Base-by-base conservation (phyloP, 2,888 invertebrate genomes). In the Druceiella hillmani region DNA sequence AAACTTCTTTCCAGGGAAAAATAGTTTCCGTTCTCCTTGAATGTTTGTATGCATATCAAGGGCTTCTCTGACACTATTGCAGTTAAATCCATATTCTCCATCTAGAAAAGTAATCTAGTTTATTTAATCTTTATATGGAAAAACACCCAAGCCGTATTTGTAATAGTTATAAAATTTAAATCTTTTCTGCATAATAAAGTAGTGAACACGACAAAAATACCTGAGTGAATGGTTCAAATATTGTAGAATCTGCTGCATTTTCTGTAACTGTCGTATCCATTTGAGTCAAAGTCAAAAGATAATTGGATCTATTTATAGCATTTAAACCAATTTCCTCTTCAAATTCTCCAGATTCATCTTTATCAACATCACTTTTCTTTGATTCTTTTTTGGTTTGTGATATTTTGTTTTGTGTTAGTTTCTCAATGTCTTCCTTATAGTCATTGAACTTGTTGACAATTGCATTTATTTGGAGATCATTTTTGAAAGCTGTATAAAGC, bases 11-110 rank as follows among this genome's bases (percentile, higher is more conserved):
- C 81, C 16, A 94, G 61, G 1, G 83, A 83, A 58, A 87, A 79
- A 32, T 79, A 65, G 50, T 84, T 79, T 17, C 83, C 81, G 16
- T 76, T 75, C 46, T 80, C 82, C 64, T 87, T 87, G 51, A 87
- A 83, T 3, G 86, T 83, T 61, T 87, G 86, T 50, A 88, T 79
- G 36, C 82, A 74, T 43, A 89, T 76, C 11, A 85, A 59, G 2
- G 87, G 87, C 37, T 75, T 78, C 32, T 76, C 73, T 9, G 66
- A 64, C 45, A 76, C 72, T 2, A 80, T 60, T 49, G 77, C 76
- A 1, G 82, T 79, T 17, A 85, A 59, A 59, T 86, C 76, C 50
- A 85, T 64, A 52, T 80, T 76, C 45, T 79, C 83, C 50, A 84
- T 64, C 81, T 81, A 55, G 41, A 67, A 66, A 40, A 11, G 36